A percentile compares a stretch with the other conserved stretches of the same genome.
Conservation (phyloP, 1,140 invertebrate genomes). For the Trichogramma pretiosum region DNA sequence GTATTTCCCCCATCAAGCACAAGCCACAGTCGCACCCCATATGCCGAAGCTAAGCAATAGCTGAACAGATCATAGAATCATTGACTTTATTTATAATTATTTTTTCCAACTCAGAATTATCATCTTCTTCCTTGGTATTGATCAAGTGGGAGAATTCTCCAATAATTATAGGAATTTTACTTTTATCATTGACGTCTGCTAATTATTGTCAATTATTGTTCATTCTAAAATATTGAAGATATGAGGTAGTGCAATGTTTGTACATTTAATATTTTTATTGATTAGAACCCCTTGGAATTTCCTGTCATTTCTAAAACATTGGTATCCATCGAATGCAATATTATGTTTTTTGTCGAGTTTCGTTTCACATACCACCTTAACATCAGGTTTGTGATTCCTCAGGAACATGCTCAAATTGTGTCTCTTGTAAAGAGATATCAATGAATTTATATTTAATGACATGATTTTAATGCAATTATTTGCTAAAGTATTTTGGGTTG, state of each 20-base stretch:
- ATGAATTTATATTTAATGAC: constrained; percentile 16
- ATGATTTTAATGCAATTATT: constrained; percentile 8
- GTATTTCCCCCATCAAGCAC: too few species aligned
- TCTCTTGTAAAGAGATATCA: constrained; percentile 16
- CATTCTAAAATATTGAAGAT: constrained; percentile 9
- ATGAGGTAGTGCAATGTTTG: neutral
- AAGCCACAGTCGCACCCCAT: too few species aligned
- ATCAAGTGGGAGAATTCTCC: too few species aligned
- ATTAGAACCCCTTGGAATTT: constrained; percentile 14
- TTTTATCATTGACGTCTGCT: too few species aligned
- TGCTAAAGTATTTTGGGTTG: too few species aligned
- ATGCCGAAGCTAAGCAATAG: too few species aligned
- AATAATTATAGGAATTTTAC: too few species aligned
- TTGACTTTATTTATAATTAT: too few species aligned
- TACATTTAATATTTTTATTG: constrained; percentile 12
- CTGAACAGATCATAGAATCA: too few species aligned
- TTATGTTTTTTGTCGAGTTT: constrained; percentile 18
- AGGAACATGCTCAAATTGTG: constrained; percentile 1
- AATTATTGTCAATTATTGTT: constrained; percentile 9
- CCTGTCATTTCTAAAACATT: constrained; percentile 20
- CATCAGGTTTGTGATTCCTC: constrained; percentile 15
- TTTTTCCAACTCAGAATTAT: too few species aligned
- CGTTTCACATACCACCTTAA: constrained; percentile 16
- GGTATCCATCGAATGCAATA: constrained; percentile 12
- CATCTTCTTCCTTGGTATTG: too few species aligned